phyloP scores from a whole-genome alignment of 1,140 invertebrate species.

The Scaptomyza pallida region DNA sequence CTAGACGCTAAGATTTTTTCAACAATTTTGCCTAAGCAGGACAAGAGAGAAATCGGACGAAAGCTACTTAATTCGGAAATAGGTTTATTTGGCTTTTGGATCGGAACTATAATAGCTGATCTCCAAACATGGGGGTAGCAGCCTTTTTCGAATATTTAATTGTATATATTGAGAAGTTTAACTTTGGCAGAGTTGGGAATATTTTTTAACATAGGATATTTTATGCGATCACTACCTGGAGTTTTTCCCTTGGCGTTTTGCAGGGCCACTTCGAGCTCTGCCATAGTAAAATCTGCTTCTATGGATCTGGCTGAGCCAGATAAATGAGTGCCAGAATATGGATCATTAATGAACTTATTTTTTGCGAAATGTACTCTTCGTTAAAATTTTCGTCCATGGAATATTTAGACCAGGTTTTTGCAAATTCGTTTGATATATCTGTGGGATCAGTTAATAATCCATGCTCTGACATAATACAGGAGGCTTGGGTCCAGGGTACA shows the following conservation, averaged over 20 bases:
- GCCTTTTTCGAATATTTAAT: neutral
- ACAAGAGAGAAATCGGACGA: constrained; percentile 32
- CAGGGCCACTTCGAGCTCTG: constrained; percentile 15
- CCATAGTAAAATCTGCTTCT: neutral
- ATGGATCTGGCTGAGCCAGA: neutral
- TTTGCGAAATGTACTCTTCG: constrained; percentile 5
- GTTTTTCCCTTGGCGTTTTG: constrained; percentile 16
- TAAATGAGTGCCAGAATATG: neutral
- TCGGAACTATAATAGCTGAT: too few species aligned
- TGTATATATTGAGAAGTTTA: constrained; percentile 1
- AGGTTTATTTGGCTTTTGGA: too few species aligned
- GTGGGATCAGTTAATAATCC: neutral
- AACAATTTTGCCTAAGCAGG: constrained; percentile 27
- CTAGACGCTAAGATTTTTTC: constrained; percentile 37
- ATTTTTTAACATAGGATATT: constrained; percentile 28
- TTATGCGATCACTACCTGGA: constrained; percentile 18
- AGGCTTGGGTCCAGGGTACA: constrained; percentile 2
- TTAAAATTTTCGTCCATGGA: constrained; percentile 20
- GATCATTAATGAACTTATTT: constrained; percentile 5
- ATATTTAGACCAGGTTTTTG: too few species aligned
- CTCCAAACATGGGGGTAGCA: neutral
- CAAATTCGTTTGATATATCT: constrained; percentile 26
- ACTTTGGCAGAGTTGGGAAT: constrained; percentile 5
- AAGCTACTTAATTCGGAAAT: neutral
- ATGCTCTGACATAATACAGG: constrained; percentile 10